These are phyloP conservation scores for Thalpophila matura DNA, from an alignment of 2,888 invertebrate species.

Conservation along the genomic window DNA sequence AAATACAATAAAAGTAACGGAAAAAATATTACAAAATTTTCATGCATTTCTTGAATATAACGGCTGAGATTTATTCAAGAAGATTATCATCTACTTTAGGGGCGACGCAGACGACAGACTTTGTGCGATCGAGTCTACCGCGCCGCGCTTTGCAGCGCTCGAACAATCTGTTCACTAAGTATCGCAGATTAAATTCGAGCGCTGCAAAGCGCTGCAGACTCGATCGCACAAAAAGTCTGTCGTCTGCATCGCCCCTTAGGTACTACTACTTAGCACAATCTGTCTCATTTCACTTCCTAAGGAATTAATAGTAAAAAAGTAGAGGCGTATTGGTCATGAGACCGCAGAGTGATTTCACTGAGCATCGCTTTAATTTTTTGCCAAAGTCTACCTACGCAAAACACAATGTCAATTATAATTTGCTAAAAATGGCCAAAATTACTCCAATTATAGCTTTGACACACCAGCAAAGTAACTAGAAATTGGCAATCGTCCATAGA, in stretches of 20 bases:
- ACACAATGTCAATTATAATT: conserved; percentile 25
- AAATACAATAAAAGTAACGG: conserved; percentile 15
- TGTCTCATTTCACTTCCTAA: no score
- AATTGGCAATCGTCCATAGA: conserved; percentile 67
- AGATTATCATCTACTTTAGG: no score
- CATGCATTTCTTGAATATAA: neutral
- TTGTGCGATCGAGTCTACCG: no score
- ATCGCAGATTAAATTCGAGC: no score
- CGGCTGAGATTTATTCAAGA: no score
- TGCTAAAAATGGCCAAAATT: conserved; percentile 22
- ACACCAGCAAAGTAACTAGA: conserved; percentile 34
- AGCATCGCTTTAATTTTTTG: neutral
- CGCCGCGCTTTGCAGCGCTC: no score
- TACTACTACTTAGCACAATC: neutral
- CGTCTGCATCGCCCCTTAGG: no score
- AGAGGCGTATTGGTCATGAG: conserved; percentile 7
- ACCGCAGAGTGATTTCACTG: conserved; percentile 6
- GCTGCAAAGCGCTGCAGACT: no score
- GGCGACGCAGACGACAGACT: no score
- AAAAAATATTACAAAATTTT: conserved; percentile 5
- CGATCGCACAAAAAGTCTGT: no score
- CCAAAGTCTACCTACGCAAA: conserved; percentile 20
- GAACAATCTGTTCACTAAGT: no score
- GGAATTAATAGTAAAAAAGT: neutral
- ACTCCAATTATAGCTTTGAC: conserved; percentile 47